Evolutionary conservation across 2,797 vertebrate genomes (phyloP).

Genomic region (Tadarida brasiliensis): DNA sequence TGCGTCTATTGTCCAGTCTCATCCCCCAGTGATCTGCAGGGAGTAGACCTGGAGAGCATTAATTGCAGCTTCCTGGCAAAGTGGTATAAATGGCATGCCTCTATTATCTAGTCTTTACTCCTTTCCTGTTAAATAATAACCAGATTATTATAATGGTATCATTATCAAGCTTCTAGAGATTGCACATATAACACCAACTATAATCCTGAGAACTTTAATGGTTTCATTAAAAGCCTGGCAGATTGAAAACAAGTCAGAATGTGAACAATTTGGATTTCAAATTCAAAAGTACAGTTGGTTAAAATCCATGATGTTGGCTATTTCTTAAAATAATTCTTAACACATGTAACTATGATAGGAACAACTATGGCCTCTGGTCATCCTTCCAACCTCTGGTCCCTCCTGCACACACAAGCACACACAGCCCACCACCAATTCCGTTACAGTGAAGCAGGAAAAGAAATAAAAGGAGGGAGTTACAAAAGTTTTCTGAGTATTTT

Average conservation of each 20-base stretch:
- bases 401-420: neutral
- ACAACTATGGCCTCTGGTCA: rapidly evolving
- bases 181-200: neutral
- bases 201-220: neutral
- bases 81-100: too few species aligned
- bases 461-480: neutral
- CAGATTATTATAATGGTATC: too few species aligned
- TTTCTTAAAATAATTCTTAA: conserved; percentile 28
- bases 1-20: too few species aligned
- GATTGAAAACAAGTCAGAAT: neutral
- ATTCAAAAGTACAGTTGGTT: neutral
- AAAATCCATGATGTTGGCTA: neutral
- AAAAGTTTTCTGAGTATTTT: neutral
- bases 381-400: neutral
- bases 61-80: too few species aligned
- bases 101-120: too few species aligned
- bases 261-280: neutral
- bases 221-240: neutral
- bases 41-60: too few species aligned
- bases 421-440: neutral
- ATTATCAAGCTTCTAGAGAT: neutral
- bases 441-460: neutral
- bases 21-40: too few species aligned
- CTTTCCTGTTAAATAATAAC: too few species aligned
- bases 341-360: neutral